Conservation (phyloP, 2,888 invertebrate genomes). For the Polymixis lichenea region DNA sequence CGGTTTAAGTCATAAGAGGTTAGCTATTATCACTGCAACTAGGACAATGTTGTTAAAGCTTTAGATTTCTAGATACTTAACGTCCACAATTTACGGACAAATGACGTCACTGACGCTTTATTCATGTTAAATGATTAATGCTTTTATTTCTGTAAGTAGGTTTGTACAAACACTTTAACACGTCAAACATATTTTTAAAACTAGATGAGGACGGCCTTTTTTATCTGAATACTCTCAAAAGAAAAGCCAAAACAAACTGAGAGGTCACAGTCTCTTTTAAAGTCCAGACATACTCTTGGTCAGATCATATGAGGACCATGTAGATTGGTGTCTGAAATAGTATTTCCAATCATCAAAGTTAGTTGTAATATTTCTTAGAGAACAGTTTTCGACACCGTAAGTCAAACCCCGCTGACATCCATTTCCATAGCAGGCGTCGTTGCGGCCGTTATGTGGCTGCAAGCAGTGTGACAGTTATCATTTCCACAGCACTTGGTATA, state of each 20-base stretch:
- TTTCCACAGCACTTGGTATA: too few species aligned
- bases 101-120: background rate
- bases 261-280: too few species aligned
- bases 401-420: background rate
- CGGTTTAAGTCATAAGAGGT: constrained; percentile 65
- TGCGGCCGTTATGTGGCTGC: too few species aligned
- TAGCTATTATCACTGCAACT: background rate
- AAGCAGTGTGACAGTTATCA: background rate
- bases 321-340: too few species aligned
- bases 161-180: too few species aligned
- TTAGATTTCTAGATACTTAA: background rate
- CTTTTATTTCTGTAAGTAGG: too few species aligned
- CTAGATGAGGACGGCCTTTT: too few species aligned
- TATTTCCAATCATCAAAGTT: background rate
- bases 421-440: background rate
- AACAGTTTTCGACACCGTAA: background rate
- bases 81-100: background rate
- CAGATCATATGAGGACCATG: too few species aligned
- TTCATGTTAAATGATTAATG: background rate
- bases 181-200: too few species aligned
- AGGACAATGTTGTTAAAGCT: background rate
- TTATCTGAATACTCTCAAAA: too few species aligned
- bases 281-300: too few species aligned
- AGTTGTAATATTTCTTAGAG: background rate
- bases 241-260: too few species aligned